A percentile compares a stretch with the other conserved stretches of the same genome.
Evolutionary conservation across 1,140 invertebrate species (phyloP).

Genomic region (Homalodisca vitripennis): DNA sequence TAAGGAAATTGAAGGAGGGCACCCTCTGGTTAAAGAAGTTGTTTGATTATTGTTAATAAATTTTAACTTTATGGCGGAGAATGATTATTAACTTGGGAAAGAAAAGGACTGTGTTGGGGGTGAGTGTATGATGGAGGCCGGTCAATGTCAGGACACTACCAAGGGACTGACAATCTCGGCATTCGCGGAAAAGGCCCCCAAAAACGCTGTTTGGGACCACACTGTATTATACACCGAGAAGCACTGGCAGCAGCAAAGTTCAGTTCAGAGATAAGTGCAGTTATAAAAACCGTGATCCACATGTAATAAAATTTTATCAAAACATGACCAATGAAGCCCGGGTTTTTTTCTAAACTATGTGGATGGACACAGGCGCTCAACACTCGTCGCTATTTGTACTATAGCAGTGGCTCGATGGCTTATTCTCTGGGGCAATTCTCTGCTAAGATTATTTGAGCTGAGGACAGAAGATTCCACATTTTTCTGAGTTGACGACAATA

Average conservation of each 20-base stretch:
- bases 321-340: not conserved
- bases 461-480: too few relatives aligned
- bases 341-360: conserved; percentile 11
- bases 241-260: not conserved
- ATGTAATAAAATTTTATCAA: conserved; percentile 12
- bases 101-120: not conserved
- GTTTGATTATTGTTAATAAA: not conserved
- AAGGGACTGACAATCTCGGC: not conserved
- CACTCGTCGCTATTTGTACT: not conserved
- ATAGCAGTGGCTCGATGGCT: not conserved
- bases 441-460: too few relatives aligned
- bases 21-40: not conserved
- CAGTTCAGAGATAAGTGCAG: not conserved
- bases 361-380: not conserved
- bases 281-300: not conserved
- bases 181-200: not conserved
- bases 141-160: not conserved
- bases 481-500: too few relatives aligned
- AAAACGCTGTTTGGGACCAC: not conserved
- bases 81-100: not conserved
- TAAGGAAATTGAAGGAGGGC: not conserved
- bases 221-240: not conserved
- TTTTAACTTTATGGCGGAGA: not conserved
- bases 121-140: not conserved
- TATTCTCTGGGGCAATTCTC: not conserved